Evolutionary conservation across 1,140 invertebrate genomes (phyloP).

Genomic region (Sarcophaga peregrina): DNA sequence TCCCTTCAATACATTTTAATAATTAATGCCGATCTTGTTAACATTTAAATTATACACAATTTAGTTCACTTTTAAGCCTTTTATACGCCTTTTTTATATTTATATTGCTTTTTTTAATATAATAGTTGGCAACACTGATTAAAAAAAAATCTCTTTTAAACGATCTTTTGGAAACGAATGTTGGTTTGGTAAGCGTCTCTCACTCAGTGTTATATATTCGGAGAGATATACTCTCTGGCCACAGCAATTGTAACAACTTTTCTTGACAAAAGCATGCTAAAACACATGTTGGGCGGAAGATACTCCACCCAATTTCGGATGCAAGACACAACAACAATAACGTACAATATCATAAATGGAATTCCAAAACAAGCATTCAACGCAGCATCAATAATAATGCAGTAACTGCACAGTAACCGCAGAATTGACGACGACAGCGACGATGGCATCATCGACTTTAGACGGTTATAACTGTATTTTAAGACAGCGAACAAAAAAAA

Average conservation of each 20-base stretch:
- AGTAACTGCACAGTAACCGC: conserved; percentile 39
- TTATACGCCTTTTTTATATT: no score
- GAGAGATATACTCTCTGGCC: neutral
- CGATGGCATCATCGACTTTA: no score
- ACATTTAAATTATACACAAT: neutral
- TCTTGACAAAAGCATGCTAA: conserved; percentile 29
- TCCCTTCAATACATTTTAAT: no score
- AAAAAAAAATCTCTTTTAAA: no score
- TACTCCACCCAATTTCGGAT: conserved; percentile 66
- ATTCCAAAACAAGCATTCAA: conserved; percentile 18
- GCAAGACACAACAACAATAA: conserved; percentile 48
- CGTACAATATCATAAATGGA: conserved; percentile 32
- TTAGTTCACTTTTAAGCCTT: no score
- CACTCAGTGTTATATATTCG: neutral
- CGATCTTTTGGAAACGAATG: no score
- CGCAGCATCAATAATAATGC: conserved; percentile 45
- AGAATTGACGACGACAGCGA: neutral
- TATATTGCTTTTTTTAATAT: no score
- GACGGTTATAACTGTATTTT: neutral
- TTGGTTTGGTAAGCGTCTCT: neutral
- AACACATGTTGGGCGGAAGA: conserved; percentile 62
- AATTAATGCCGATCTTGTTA: neutral
- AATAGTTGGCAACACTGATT: no score
- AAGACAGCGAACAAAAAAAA: neutral
- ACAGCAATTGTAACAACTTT: conserved; percentile 22